phyloP scores from a whole-genome alignment of 2,888 invertebrate genomes.

The Lycaena phlaeas region DNA sequence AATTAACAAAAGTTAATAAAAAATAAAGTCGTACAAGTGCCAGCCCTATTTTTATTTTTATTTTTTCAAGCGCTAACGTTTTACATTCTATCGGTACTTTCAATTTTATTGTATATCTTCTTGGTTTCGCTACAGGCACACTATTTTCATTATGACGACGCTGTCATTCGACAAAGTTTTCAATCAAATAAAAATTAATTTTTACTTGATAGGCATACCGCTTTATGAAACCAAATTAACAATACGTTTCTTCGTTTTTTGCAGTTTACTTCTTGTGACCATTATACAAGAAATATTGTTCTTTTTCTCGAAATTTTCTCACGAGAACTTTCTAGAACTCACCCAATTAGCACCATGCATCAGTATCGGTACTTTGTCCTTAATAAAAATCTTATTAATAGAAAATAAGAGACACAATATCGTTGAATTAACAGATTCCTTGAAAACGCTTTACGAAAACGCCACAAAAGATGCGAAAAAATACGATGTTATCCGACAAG shows the following conservation, averaged over 20 bases:
- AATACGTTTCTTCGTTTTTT: conserved; percentile 23
- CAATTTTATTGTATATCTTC: too few species aligned
- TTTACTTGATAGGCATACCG: conserved; percentile 17
- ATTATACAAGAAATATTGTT: conserved; percentile 28
- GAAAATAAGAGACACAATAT: conserved; percentile 23
- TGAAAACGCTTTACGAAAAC: conserved; percentile 27
- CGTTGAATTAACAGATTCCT: conserved; percentile 26
- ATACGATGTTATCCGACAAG: conserved; percentile 24
- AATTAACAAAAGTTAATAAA: too few species aligned
- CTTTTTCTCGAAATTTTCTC: conserved; percentile 33
- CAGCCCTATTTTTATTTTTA: too few species aligned
- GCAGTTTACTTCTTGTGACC: conserved; percentile 25
- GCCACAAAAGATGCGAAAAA: neutral
- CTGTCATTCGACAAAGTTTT: conserved; percentile 18
- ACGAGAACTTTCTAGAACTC: conserved; percentile 38
- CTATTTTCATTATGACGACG: conserved; percentile 13
- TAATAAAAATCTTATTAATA: conserved; percentile 30
- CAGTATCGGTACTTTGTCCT: conserved; percentile 32
- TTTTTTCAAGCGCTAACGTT: too few species aligned
- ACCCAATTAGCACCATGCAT: conserved; percentile 40
- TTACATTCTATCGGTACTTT: too few species aligned
- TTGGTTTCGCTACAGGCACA: too few species aligned
- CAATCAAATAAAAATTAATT: conserved; percentile 18
- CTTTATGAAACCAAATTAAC: conserved; percentile 9
- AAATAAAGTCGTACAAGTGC: too few species aligned